phyloP scores from a whole-genome alignment of 2,113 vertebrate species.

The Leucoraja erinaceus region DNA sequence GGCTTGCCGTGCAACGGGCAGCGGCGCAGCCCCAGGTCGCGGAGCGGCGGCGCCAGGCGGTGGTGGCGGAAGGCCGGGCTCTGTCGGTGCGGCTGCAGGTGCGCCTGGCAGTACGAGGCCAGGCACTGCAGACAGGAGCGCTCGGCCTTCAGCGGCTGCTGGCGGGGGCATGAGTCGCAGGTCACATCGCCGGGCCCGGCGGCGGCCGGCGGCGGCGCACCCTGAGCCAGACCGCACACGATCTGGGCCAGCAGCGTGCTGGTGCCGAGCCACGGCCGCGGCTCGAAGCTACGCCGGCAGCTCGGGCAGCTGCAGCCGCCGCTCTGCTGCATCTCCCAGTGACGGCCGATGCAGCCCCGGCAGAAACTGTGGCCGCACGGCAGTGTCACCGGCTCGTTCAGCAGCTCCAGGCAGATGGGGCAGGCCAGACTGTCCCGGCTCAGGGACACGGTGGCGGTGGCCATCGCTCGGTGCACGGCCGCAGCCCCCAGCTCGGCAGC shows the following conservation, averaged over 20 bases:
- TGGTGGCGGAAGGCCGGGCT: conserved; percentile 88
- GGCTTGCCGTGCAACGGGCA: conserved; percentile 74
- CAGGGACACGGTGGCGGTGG: not conserved
- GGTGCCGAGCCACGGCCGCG: not conserved
- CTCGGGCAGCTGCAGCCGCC: not conserved
- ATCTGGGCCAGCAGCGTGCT: not conserved
- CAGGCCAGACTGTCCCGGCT: conserved; percentile 16
- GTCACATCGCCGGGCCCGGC: conserved; percentile 59
- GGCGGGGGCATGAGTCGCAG: conserved; percentile 85
- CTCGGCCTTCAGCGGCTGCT: conserved; percentile 73
- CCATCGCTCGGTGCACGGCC: not conserved
- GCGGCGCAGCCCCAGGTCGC: conserved; percentile 72
- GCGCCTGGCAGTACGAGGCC: conserved; percentile 85
- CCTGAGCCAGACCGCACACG: not conserved
- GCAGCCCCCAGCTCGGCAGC: too few species aligned
- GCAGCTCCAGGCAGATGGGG: conserved; percentile 35
- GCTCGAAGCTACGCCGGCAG: not conserved
- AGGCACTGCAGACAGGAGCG: conserved; percentile 90
- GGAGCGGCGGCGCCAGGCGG: conserved; percentile 78
- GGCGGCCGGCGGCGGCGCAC: too few species aligned
- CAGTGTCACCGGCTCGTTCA: conserved; percentile 34
- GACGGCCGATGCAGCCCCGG: conserved; percentile 14
- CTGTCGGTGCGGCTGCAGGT: conserved; percentile 84
- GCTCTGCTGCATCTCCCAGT: not conserved
- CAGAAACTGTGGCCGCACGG: conserved; percentile 42